Evolutionary conservation across 2,113 vertebrate genomes (phyloP).

Genomic region (Variabilichromis moorii): DNA sequence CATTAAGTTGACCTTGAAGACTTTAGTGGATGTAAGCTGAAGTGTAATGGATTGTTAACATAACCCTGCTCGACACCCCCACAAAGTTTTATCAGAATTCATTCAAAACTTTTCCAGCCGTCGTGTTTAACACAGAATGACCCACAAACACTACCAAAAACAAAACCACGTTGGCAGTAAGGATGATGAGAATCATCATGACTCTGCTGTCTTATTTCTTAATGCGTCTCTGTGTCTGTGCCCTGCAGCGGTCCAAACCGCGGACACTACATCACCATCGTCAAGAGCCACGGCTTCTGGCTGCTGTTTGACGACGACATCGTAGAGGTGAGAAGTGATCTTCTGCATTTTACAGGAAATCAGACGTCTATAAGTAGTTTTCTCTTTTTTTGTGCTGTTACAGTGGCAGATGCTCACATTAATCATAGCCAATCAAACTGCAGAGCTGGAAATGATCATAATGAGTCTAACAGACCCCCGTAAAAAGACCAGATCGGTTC

Average conservation of each 20-base stretch:
- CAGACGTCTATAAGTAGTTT: background rate
- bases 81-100: background rate
- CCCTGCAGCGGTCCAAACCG: constrained; percentile 83
- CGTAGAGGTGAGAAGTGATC: constrained; percentile 74
- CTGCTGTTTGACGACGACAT: constrained; percentile 89
- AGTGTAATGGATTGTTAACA: background rate
- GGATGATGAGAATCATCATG: rapidly evolving
- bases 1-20: background rate
- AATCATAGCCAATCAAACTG: background rate
- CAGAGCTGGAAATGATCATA: background rate
- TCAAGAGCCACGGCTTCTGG: constrained; percentile 92
- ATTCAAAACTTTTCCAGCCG: background rate
- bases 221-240: background rate
- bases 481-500: background rate
- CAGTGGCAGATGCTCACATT: background rate
- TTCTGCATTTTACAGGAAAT: background rate
- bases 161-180: background rate
- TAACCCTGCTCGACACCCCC: background rate
- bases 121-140: background rate
- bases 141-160: background rate
- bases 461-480: too few relatives aligned
- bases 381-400: background rate
- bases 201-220: background rate
- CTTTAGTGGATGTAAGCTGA: background rate
- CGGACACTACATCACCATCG: constrained; percentile 90